phyloP scores from a whole-genome alignment of 2,888 invertebrate genomes.

The Buathra laborator region DNA sequence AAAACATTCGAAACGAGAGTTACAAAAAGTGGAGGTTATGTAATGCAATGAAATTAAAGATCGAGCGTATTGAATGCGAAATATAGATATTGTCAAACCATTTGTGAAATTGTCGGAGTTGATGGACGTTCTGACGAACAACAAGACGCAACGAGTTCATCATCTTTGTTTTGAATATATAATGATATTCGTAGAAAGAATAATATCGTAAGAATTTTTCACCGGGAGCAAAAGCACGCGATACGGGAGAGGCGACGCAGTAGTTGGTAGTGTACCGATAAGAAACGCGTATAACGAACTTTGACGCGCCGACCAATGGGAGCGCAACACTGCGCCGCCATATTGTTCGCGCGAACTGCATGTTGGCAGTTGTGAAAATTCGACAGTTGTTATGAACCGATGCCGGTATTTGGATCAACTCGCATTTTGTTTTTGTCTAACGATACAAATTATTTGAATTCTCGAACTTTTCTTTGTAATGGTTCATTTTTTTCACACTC shows the following conservation, averaged over 20 bases:
- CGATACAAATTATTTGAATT: background rate
- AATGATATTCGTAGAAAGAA: background rate
- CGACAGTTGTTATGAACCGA: background rate
- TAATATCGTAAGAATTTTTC: constrained; percentile 29
- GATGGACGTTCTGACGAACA: constrained; percentile 74
- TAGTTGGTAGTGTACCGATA: background rate
- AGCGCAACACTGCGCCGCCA: background rate
- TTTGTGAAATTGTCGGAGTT: constrained; percentile 80
- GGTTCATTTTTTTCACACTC: background rate
- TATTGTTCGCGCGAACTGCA: background rate
- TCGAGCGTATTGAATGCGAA: background rate
- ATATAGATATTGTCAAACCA: constrained; percentile 71
- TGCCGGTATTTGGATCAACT: background rate
- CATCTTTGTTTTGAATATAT: constrained; percentile 60
- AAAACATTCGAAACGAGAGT: background rate
- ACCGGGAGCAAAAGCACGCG: constrained; percentile 47
- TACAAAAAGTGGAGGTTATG: constrained; percentile 77
- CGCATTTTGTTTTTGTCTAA: background rate
- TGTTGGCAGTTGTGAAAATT: background rate
- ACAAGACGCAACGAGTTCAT: constrained; percentile 79
- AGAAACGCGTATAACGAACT: background rate
- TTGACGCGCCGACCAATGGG: background rate
- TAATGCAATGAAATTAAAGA: constrained; percentile 55
- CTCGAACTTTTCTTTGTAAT: background rate
- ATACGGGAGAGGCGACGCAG: background rate